Evolutionary conservation across 2,888 invertebrate species (phyloP), one percentile per base, ranked within the genome.

Genomic region (Lobophora halterata): DNA sequence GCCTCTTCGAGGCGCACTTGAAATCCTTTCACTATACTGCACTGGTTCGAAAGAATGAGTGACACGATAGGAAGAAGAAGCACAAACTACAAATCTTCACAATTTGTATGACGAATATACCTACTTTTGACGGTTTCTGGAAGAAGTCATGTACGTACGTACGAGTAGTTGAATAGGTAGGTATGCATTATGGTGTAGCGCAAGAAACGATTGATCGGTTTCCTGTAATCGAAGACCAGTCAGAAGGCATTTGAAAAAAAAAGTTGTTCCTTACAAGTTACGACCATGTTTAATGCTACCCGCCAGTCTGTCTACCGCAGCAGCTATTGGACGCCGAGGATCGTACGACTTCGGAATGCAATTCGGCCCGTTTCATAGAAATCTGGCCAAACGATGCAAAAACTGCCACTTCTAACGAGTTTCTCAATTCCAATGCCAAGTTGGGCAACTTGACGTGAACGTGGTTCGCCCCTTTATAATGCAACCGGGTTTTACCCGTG

Each of bases 351-450:
- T 33, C 41, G 61, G 65, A 65, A 69, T 67, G 59, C 56, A 56
- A 49, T 44, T 51, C 53, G 53, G 52, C 61, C 55, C 55, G 55
- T 61, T 61, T 52, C 55, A 72, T 80, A 81, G 81, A 82, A 82
- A 82, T 76, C 78, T 72, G 64, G 58, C 55, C 37, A 50, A 52
- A 54, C 52, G 47, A 55, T 44, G 62, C 62, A 81, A 81, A 79
- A 81, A 79, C 66, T 58, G 50, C 55, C 53, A 64, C 65, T 66
- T 71, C 72, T 71, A 78, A 79, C 77, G 58, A 79, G 81, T 81
- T 80, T 81, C 79, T 76, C 78, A 77, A 74, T 73, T 67, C 72
- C 72, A 66, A 61, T 63, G 54, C 78, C 80, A 66, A 70, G 67
- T 78, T 73, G 61, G 72, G 73, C 55, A 71, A 65, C 63, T 41